Conservation (phyloP, 1,140 invertebrate species). For the Streblospio benedicti region DNA sequence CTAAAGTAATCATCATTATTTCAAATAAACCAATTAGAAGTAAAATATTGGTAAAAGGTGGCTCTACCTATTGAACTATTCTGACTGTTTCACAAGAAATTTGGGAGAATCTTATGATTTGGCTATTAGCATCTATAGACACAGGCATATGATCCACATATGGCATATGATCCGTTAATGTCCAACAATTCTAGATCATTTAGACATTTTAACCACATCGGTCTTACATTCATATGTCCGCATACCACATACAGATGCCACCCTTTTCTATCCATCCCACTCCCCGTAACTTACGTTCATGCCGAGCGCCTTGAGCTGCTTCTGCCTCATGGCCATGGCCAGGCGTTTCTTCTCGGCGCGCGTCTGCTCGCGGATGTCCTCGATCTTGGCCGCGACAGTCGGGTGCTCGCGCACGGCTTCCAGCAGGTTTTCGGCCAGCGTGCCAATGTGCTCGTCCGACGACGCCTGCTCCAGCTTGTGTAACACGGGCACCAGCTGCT, state of each 20-base stretch:
- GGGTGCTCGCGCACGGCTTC: constrained; percentile 76
- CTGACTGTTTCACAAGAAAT: too few species aligned
- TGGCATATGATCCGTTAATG: too few species aligned
- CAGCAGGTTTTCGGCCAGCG: constrained; percentile 88
- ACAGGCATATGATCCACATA: too few species aligned
- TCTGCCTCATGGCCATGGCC: constrained; percentile 94
- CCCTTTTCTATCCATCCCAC: too few species aligned
- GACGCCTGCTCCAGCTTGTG: constrained; percentile 94
- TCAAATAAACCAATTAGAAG: not conserved
- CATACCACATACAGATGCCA: too few species aligned
- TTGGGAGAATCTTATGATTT: too few species aligned
- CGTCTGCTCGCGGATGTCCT: constrained; percentile 85
- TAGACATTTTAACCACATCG: too few species aligned
- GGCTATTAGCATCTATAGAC: too few species aligned
- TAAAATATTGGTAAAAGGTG: too few species aligned
- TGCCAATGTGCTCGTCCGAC: constrained; percentile 92
- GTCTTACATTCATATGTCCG: too few species aligned
- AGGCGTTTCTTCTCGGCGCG: constrained; percentile 87
- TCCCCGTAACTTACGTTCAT: constrained; percentile 58
- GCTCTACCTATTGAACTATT: too few species aligned
- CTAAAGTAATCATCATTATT: not conserved
- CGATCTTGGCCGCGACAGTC: constrained; percentile 56
- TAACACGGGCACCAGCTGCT: constrained; percentile 51
- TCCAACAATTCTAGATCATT: too few species aligned
- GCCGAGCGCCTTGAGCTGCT: constrained; percentile 85